A percentile compares a stretch with the other conserved stretches of the same genome.
Conservation (phyloP, 1,140 invertebrate species). For the Bombus superbus region DNA sequence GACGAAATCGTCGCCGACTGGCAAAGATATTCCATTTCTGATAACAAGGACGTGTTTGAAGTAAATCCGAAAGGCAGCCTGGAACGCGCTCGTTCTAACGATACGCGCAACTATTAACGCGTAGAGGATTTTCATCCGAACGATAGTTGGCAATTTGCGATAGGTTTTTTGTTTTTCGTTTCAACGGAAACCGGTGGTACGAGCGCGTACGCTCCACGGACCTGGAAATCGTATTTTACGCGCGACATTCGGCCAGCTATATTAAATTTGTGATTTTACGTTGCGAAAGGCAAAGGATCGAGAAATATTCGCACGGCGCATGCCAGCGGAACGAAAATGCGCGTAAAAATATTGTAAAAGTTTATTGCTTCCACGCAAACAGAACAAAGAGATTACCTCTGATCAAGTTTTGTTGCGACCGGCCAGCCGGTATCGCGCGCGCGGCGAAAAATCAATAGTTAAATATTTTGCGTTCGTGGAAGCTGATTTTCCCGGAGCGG, state of each 20-base stretch:
- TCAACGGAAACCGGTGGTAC: not conserved
- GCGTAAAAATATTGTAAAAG: not conserved
- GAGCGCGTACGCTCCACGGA: not conserved
- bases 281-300: not conserved
- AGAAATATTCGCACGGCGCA: not conserved
- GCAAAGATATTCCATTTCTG: not conserved
- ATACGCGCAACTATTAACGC: not conserved
- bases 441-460: constrained; percentile 13
- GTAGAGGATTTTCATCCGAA: not conserved
- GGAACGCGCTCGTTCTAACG: too few species aligned
- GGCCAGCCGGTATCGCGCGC: not conserved
- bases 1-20: not conserved
- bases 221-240: not conserved
- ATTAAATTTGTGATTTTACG: constrained; percentile 28
- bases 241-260: not conserved
- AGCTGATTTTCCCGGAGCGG: not conserved
- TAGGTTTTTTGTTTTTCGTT: not conserved
- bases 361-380: not conserved
- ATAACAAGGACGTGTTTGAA: not conserved
- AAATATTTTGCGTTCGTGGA: constrained; percentile 1
- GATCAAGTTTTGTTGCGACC: not conserved
- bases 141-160: not conserved
- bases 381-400: not conserved
- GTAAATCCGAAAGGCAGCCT: too few species aligned
- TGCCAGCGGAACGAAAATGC: not conserved